A percentile compares a stretch with the other conserved stretches of the same genome.
phyloP scores from a whole-genome alignment of 2,113 vertebrate species.

The Anarrhichthys ocellatus region DNA sequence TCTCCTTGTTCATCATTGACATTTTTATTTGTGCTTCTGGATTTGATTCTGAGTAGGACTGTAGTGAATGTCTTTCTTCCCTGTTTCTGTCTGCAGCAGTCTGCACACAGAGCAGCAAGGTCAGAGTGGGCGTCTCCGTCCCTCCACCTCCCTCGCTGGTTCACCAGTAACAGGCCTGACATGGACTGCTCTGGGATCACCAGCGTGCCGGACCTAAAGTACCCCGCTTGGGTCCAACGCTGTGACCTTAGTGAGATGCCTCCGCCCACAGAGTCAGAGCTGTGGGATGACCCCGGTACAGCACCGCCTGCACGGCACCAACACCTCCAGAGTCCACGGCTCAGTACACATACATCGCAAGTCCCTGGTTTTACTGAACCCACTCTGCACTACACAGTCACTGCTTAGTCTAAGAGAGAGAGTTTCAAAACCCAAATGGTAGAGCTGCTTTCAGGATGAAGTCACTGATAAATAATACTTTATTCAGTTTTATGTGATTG shows the following conservation, averaged over 20 bases:
- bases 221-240: slow-evolving; percentile 60
- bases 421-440: background rate
- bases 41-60: background rate
- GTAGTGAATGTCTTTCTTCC: background rate
- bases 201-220: slow-evolving; percentile 48
- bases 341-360: background rate
- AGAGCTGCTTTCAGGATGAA: background rate
- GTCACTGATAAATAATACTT: too few species aligned
- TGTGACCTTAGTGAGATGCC: slow-evolving; percentile 30
- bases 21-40: background rate
- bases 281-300: slow-evolving; percentile 32
- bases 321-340: background rate
- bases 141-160: slow-evolving; percentile 52
- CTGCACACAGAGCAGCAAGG: slow-evolving; percentile 7
- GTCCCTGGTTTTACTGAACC: background rate
- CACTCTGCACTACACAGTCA: background rate
- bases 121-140: background rate
- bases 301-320: background rate
- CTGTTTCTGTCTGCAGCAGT: slow-evolving; percentile 7
- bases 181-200: slow-evolving; percentile 45
- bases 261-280: background rate
- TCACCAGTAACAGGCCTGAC: slow-evolving; percentile 57
- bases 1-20: background rate
- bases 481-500: background rate
- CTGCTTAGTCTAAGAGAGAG: background rate